Evolutionary conservation across 2,113 vertebrate genomes (phyloP), one percentile per base, ranked within the genome.

Genomic region (Rhinopomastus cyanomelas): DNA sequence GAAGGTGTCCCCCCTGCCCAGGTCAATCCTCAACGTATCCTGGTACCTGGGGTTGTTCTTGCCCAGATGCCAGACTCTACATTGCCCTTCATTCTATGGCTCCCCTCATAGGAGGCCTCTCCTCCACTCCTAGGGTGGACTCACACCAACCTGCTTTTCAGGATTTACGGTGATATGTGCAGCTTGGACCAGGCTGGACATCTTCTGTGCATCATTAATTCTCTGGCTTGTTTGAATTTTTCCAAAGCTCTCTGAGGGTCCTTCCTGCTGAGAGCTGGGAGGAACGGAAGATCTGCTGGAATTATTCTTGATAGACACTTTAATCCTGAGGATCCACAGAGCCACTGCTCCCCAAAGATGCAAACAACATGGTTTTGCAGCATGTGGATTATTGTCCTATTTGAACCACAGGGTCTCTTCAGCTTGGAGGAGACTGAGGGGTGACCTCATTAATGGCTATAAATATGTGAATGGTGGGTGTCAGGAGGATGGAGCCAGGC

Each of bases 371-470:
- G 72, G 89, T 88, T 93, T 94, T 96, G 92, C 94, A 96, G 87
- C 1, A 29, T 81, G 73, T 44, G 87, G 96, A 98, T 98, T 98
- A 97, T 97, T 97, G 97, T 97, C 96, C 96, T 94, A 97, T 97
- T 98, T 97, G 96, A 97, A 97, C 97, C 79, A 94, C 93, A 96
- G 97, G 97, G 96, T 96, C 90, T 97, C 82, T 84, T n/a, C n/a
- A n/a, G n/a, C n/a, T n/a, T n/a, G n/a, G n/a, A n/a, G n/a, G n/a
- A n/a, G n/a, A n/a, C n/a, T n/a, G n/a, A n/a, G n/a, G n/a, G n/a
- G n/a, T n/a, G n/a, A n/a, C n/a, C 97, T 97, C 96, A 98, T 98
- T 98, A 97, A 96, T 97, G 97, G 95, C 97, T 97, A n/a, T n/a
- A n/a, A n/a, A n/a, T n/a, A n/a, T n/a, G n/a, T n/a, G n/a, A n/a